Percentiles rank a stretch among this genome's conserved stretches.
Evolutionary conservation across 2,888 invertebrate genomes (phyloP).

Genomic region (Philereme transversata): DNA sequence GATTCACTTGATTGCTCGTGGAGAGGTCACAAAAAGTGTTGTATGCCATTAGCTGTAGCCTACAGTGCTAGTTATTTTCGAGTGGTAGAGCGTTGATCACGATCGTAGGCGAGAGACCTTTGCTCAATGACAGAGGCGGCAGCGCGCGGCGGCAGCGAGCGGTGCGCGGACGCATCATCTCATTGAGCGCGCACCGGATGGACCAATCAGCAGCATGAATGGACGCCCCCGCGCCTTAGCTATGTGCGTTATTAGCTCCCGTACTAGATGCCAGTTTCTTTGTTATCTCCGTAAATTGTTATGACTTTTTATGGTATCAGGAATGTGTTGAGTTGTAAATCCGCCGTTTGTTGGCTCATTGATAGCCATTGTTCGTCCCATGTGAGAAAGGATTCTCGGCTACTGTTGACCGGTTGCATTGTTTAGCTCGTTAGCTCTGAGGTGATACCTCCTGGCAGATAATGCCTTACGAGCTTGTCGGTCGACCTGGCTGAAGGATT

Average conservation of each 20-base stretch:
- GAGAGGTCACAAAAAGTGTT: slow-evolving; percentile 4
- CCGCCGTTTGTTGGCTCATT: slow-evolving; percentile 65
- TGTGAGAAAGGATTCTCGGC: slow-evolving; percentile 55
- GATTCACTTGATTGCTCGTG: not conserved
- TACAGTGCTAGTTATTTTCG: slow-evolving; percentile 26
- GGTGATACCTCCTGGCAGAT: slow-evolving; percentile 51
- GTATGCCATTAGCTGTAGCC: slow-evolving; percentile 7
- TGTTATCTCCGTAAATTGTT: slow-evolving; percentile 78
- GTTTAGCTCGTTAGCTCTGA: slow-evolving; percentile 55
- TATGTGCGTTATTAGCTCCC: slow-evolving; percentile 71
- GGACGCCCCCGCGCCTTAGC: slow-evolving; percentile 79
- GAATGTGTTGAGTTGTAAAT: slow-evolving; percentile 73
- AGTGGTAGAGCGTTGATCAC: slow-evolving; percentile 56
- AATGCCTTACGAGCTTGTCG: slow-evolving; percentile 13
- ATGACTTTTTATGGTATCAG: slow-evolving; percentile 72
- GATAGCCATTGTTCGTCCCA: slow-evolving; percentile 63
- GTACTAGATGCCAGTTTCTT: slow-evolving; percentile 75
- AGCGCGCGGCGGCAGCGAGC: slow-evolving; percentile 37
- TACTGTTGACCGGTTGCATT: slow-evolving; percentile 55
- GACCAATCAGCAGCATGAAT: slow-evolving; percentile 83
- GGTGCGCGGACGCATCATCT: slow-evolving; percentile 77
- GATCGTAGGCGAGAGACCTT: slow-evolving; percentile 81
- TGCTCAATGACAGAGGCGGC: slow-evolving; percentile 78
- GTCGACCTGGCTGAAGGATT: slow-evolving; percentile 15
- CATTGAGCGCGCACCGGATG: slow-evolving; percentile 83